Conservation (phyloP, 2,797 vertebrate genomes). For the Pseudomugil tenellus region DNA sequence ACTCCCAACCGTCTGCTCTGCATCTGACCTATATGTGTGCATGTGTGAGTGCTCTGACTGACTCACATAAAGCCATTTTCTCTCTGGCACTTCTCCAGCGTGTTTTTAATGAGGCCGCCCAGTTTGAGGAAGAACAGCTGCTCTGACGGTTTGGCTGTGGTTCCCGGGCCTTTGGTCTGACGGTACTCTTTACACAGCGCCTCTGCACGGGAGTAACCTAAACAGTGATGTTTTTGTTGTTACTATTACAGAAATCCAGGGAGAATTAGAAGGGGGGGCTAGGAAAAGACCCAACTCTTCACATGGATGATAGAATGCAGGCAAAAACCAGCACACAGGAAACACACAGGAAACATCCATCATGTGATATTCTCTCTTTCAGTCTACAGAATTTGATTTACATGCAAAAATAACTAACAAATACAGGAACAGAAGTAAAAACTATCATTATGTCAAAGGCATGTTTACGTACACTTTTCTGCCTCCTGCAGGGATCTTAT, state of each 20-base stretch:
- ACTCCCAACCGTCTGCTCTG: background rate
- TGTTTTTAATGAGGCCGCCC: constrained; percentile 90
- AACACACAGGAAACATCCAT: constrained; percentile 41
- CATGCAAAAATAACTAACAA: too few relatives aligned
- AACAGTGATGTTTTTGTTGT: constrained; percentile 5
- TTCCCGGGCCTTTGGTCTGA: constrained; percentile 94
- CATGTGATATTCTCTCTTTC: background rate
- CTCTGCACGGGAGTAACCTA: constrained; percentile 92
- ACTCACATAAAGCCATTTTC: constrained; percentile 99
- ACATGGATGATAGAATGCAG: background rate
- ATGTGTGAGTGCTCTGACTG: too few relatives aligned
- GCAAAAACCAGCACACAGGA: constrained; percentile 30
- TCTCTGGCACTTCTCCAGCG: constrained; percentile 95
- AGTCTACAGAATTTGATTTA: too few relatives aligned
- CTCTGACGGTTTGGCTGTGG: constrained; percentile 94
- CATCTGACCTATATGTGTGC: background rate
- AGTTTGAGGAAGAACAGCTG: constrained; percentile 96
- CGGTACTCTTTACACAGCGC: constrained; percentile 95
- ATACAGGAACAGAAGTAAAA: background rate
- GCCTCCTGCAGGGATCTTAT: constrained; percentile 95
- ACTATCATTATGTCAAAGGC: background rate
- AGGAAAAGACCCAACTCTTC: background rate
- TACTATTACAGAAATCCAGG: background rate
- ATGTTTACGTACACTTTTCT: constrained; percentile 89
- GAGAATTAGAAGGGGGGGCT: background rate